Percentiles rank a stretch among this genome's conserved stretches.
Conservation (phyloP, 2,797 vertebrate genomes). For the Allobates femoralis region DNA sequence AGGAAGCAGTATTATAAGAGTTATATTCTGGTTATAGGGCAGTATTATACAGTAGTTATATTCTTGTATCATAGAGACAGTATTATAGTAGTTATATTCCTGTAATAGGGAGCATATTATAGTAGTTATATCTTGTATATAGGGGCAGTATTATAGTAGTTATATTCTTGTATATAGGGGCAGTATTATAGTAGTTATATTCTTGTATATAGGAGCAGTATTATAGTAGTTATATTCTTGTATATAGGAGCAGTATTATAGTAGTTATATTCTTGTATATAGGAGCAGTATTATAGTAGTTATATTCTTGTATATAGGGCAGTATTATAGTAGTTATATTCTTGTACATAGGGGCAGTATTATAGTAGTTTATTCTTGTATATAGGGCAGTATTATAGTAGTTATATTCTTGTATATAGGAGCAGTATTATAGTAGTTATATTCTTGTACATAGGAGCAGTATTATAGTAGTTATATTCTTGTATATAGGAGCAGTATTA, state of each 20-base stretch:
- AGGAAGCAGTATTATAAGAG: neutral
- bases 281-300: slow-evolving; percentile 1
- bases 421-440: no score
- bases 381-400: neutral
- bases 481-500: no score
- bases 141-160: slow-evolving; percentile 2
- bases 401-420: neutral
- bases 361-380: no score
- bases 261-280: no score
- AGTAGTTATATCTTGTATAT: no score
- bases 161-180: neutral
- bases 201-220: neutral
- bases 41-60: neutral
- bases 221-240: no score
- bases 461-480: no score
- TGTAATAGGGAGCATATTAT: neutral
- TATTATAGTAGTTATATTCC: neutral
- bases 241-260: no score
- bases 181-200: neutral
- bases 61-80: neutral
- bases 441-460: no score
- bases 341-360: no score
- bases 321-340: slow-evolving; percentile 1
- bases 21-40: neutral
- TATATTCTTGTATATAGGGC: neutral